Percentiles rank a stretch among this genome's conserved stretches.
Conservation (phyloP, 2,797 vertebrate genomes). For the Lacerta agilis region DNA sequence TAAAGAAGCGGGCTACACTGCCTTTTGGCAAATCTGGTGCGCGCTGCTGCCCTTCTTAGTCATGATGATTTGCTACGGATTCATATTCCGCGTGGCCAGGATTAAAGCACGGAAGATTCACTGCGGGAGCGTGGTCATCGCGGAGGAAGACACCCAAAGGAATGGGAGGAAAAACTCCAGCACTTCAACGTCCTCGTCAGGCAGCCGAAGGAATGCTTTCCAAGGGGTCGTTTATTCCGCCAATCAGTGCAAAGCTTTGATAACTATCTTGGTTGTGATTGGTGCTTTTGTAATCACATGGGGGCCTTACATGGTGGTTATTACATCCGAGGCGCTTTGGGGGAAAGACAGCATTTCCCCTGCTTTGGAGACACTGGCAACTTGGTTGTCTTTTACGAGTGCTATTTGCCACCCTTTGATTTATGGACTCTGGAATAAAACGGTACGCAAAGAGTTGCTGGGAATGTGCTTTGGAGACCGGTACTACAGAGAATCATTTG, state of each 20-base stretch:
- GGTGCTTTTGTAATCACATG: conserved; percentile 93
- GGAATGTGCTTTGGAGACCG: conserved; percentile 97
- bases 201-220: conserved; percentile 86
- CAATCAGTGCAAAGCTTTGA: conserved; percentile 97
- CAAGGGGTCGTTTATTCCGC: conserved; percentile 91
- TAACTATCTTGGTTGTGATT: conserved; percentile 95
- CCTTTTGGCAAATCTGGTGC: conserved; percentile 97
- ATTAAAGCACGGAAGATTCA: conserved; percentile 97
- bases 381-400: conserved; percentile 95
- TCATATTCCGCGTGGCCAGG: conserved; percentile 96
- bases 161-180: conserved; percentile 93
- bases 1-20: conserved; percentile 88
- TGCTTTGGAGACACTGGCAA: conserved; percentile 90
- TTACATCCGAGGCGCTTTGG: conserved; percentile 92
- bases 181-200: conserved; percentile 92
- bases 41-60: conserved; percentile 86
- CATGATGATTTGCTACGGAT: conserved; percentile 94
- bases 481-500: conserved; percentile 93
- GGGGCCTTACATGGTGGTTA: conserved; percentile 94
- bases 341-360: conserved; percentile 90
- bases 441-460: conserved; percentile 94
- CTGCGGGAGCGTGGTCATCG: conserved; percentile 88
- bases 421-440: conserved; percentile 99
- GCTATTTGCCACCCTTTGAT: conserved; percentile 95
- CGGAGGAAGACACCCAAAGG: conserved; percentile 84